These are phyloP conservation scores for Steinernema khuongi DNA, from an alignment of 1,140 invertebrate genomes.

Conservation along the genomic window DNA sequence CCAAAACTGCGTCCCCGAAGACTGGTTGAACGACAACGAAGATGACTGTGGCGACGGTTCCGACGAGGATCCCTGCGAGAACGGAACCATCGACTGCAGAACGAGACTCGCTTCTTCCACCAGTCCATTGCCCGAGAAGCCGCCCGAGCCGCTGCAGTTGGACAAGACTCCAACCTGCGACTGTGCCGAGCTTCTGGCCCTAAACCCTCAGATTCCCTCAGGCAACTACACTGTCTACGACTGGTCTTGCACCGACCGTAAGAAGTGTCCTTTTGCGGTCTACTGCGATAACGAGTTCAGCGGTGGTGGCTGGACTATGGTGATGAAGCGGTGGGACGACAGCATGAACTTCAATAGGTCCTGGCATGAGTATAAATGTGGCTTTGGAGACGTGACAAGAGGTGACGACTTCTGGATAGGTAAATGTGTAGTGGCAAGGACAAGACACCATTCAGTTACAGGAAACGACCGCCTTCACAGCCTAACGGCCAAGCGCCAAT, in stretches of 20 bases:
- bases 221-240: constrained; percentile 23
- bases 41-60: constrained; percentile 42
- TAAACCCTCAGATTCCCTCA: constrained; percentile 21
- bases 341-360: constrained; percentile 29
- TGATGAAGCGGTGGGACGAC: constrained; percentile 23
- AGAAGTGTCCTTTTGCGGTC: constrained; percentile 28
- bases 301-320: constrained; percentile 33
- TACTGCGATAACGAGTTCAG: constrained; percentile 34
- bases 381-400: constrained; percentile 24
- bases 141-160: not conserved
- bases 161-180: constrained; percentile 19
- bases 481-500: constrained; percentile 26
- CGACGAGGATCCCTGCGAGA: constrained; percentile 25
- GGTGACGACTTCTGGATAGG: constrained; percentile 36
- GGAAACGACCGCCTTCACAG: constrained; percentile 34
- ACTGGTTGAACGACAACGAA: constrained; percentile 43
- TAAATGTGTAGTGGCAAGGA: not conserved
- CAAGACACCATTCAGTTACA: not conserved
- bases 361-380: constrained; percentile 31
- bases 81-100: constrained; percentile 19
- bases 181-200: constrained; percentile 31
- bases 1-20: constrained; percentile 29
- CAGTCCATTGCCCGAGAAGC: constrained; percentile 2
- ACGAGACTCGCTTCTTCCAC: not conserved
- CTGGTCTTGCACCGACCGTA: constrained; percentile 19